phyloP scores from a whole-genome alignment of 1,140 invertebrate species.

The Drosophila kanapiae region DNA sequence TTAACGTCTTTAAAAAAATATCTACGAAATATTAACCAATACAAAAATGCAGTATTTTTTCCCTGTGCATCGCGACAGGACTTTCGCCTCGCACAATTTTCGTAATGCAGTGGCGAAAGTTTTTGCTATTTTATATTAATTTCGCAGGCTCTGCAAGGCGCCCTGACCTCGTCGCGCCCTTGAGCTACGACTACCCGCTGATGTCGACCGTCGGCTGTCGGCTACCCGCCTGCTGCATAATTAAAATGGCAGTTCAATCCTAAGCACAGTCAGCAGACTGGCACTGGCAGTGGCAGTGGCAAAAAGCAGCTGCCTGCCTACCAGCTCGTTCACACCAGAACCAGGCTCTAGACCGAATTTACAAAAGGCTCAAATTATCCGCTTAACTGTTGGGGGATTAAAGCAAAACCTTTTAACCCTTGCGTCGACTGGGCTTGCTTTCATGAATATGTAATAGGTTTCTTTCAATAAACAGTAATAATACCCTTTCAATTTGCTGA shows the following conservation, averaged over 20 bases:
- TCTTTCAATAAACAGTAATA: conserved; percentile 29
- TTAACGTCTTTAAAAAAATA: background rate
- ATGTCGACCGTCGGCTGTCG: conserved; percentile 19
- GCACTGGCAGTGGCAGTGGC: background rate
- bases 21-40: background rate
- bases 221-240: conserved; percentile 61
- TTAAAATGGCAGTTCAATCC: conserved; percentile 76
- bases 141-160: conserved; percentile 52
- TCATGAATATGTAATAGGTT: conserved; percentile 30
- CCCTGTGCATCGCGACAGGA: background rate
- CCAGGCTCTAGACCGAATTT: conserved; percentile 7
- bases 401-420: conserved; percentile 17
- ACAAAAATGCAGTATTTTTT: background rate
- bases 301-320: conserved; percentile 26
- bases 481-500: conserved; percentile 32
- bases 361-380: conserved; percentile 32
- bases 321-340: conserved; percentile 19
- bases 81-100: conserved; percentile 39
- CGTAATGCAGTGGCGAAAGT: conserved; percentile 72
- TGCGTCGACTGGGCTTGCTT: background rate
- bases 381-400: conserved; percentile 26
- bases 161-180: conserved; percentile 57
- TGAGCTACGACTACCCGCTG: conserved; percentile 40
- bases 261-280: conserved; percentile 37
- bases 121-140: conserved; percentile 79